Evolutionary conservation across 2,113 vertebrate genomes (phyloP).

Genomic region (Sus scrofa): DNA sequence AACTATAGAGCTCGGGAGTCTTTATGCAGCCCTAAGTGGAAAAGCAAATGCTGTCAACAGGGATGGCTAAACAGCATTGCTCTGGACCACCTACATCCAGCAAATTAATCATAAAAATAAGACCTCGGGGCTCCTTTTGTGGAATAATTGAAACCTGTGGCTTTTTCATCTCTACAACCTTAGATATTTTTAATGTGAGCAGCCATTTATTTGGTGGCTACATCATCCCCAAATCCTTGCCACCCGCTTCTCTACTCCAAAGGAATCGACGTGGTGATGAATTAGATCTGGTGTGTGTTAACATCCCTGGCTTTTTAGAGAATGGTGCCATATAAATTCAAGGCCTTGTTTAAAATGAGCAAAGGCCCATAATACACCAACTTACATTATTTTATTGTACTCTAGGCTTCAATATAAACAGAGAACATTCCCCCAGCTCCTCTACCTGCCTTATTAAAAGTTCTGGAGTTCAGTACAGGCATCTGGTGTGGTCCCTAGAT

Average conservation of each 20-base stretch:
- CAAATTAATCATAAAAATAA: neutral
- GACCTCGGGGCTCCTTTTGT: neutral
- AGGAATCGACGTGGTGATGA: neutral
- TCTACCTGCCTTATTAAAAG: neutral
- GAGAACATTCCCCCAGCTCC: neutral
- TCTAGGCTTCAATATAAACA: neutral
- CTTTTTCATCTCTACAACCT: neutral
- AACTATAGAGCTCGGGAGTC: neutral
- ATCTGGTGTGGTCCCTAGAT: neutral
- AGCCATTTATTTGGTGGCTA: neutral
- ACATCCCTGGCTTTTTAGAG: neutral
- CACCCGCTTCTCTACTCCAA: neutral
- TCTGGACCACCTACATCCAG: neutral
- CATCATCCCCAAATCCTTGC: neutral
- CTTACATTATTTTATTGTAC: neutral
- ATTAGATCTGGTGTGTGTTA: neutral
- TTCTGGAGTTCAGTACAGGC: neutral
- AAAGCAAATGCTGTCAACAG: neutral
- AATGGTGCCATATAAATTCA: neutral
- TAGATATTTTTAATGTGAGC: neutral
- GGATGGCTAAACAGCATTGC: neutral
- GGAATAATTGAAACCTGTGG: neutral
- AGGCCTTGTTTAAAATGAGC: slow-evolving; percentile 2
- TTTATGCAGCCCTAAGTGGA: neutral
- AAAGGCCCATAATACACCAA: neutral